phyloP scores from a whole-genome alignment of 2,113 vertebrate genomes.

The Phocoena phocoena region DNA sequence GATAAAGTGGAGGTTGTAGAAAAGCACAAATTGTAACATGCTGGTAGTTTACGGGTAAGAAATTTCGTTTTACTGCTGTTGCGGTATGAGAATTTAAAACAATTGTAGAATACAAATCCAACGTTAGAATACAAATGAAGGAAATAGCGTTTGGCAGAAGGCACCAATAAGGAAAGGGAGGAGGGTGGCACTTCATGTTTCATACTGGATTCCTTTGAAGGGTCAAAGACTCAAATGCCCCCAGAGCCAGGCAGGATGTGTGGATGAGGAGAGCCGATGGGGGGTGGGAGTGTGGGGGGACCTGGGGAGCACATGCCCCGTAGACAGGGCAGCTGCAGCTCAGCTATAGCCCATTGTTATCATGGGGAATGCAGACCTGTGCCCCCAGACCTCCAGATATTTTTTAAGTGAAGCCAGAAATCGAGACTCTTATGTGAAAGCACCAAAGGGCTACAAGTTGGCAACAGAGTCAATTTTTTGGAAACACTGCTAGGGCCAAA shows the following conservation, averaged over 20 bases:
- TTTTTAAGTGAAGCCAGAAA: constrained; percentile 60
- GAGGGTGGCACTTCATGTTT: neutral
- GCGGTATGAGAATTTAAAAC: constrained; percentile 24
- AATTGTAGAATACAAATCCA: neutral
- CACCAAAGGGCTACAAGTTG: constrained; percentile 45
- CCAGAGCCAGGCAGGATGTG: neutral
- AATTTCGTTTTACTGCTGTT: neutral
- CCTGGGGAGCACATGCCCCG: accelerated
- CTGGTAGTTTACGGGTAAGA: constrained; percentile 16
- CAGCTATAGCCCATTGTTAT: neutral
- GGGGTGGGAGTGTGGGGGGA: accelerated
- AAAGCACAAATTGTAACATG: neutral
- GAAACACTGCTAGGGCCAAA: neutral
- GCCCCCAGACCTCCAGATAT: neutral
- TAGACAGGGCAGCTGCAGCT: neutral
- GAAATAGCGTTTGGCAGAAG: constrained; percentile 18
- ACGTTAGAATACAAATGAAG: constrained; percentile 21
- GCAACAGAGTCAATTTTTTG: constrained; percentile 2
- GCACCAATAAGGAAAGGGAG: neutral
- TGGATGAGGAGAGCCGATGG: neutral
- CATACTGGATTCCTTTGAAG: neutral
- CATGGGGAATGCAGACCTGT: neutral
- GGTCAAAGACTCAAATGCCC: neutral
- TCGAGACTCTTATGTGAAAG: constrained; percentile 57
- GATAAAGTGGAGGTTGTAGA: neutral